These are phyloP conservation scores for Perodicticus potto DNA, from an alignment of 2,797 vertebrate species.

Conservation along the genomic window DNA sequence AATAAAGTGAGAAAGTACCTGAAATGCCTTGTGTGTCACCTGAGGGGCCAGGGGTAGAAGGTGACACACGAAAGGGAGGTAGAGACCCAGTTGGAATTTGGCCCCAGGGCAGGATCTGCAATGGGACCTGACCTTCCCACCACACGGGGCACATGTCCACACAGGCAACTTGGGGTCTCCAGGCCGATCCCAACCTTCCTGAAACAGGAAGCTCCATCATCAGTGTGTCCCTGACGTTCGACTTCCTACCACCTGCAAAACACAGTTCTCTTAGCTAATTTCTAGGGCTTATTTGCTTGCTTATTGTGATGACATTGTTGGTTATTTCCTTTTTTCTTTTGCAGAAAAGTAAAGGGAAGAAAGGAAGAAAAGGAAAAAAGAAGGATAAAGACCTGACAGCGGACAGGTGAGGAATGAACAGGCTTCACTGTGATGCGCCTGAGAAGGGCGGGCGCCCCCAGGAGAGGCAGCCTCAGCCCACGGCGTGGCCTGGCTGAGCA, in stretches of 20 bases:
- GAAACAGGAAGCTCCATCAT: rapidly evolving
- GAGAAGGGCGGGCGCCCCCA: rapidly evolving
- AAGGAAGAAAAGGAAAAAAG: slow-evolving; percentile 79
- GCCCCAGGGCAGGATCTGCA: rapidly evolving
- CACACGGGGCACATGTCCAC: not conserved
- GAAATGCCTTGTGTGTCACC: rapidly evolving
- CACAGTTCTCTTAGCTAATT: rapidly evolving
- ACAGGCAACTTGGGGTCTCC: rapidly evolving
- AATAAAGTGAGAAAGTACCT: too few relatives aligned
- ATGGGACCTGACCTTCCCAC: not conserved
- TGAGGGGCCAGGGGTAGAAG: not conserved
- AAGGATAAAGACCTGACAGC: slow-evolving; percentile 90
- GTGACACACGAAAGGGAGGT: rapidly evolving
- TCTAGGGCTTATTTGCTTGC: not conserved
- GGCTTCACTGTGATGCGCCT: rapidly evolving
- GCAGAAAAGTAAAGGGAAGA: slow-evolving; percentile 85
- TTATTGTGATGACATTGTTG: not conserved
- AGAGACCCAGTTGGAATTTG: rapidly evolving
- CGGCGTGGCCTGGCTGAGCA: rapidly evolving
- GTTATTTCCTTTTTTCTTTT: slow-evolving; percentile 64
- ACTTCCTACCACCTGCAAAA: rapidly evolving
- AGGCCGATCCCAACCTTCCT: rapidly evolving
- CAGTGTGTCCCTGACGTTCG: rapidly evolving
- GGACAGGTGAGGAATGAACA: slow-evolving; percentile 88
- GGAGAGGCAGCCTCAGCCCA: rapidly evolving